Percentiles rank a stretch among this genome's conserved stretches.
phyloP scores from a whole-genome alignment of 2,113 vertebrate genomes.

The Osmerus mordax region DNA sequence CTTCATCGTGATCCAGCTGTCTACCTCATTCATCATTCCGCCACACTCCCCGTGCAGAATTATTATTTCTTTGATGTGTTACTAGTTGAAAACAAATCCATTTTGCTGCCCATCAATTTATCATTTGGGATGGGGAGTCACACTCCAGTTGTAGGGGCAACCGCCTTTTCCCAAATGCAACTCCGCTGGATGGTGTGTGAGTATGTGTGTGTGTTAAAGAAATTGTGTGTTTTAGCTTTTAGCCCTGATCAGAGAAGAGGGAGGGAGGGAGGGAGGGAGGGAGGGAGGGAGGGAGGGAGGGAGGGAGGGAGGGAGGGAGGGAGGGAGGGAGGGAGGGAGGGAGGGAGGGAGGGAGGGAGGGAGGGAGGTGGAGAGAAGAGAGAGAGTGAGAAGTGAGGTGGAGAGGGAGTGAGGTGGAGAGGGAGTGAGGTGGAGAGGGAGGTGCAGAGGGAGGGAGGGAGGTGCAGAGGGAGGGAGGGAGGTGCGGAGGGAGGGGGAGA shows the following conservation, averaged over 20 bases:
- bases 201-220: conserved; percentile 14
- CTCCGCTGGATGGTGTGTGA: conserved; percentile 16
- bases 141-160: conserved; percentile 71
- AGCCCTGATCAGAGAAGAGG: conserved; percentile 21
- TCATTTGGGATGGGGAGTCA: conserved; percentile 75
- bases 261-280: too few relatives aligned
- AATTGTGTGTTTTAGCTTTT: conserved; percentile 1
- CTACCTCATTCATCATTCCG: conserved; percentile 74
- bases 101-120: conserved; percentile 78
- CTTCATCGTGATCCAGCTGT: conserved; percentile 72
- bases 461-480: not conserved
- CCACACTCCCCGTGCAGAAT: conserved; percentile 72
- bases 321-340: too few relatives aligned
- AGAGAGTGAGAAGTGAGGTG: too few relatives aligned
- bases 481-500: conserved; percentile 17
- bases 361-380: too few relatives aligned
- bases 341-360: too few relatives aligned
- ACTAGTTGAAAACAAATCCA: conserved; percentile 81
- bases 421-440: too few relatives aligned
- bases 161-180: conserved; percentile 43
- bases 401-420: too few relatives aligned
- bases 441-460: too few relatives aligned
- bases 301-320: too few relatives aligned
- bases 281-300: too few relatives aligned
- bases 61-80: conserved; percentile 80